Conservation (phyloP, 1,140 invertebrate species). For the Conus ventricosus region DNA sequence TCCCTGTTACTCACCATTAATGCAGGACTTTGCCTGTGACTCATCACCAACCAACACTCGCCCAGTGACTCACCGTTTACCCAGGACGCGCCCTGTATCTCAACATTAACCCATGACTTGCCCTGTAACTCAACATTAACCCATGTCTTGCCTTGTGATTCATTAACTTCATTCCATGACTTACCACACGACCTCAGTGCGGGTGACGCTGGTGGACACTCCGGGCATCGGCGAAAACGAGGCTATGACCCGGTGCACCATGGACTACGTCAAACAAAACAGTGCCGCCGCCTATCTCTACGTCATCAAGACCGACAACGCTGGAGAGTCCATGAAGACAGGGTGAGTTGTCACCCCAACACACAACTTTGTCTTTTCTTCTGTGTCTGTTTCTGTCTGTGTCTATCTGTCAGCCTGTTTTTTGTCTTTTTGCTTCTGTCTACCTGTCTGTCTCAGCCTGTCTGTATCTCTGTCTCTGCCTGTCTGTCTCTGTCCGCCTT, state of each 20-base stretch:
- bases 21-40: too few relatives aligned
- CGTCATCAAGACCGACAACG: conserved; percentile 65
- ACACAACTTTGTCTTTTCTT: not conserved
- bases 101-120: too few relatives aligned
- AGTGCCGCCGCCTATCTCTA: conserved; percentile 65
- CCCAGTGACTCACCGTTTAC: too few relatives aligned
- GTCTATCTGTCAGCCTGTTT: not conserved
- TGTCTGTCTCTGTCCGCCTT: not conserved
- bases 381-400: not conserved
- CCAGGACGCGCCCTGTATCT: too few relatives aligned
- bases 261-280: conserved; percentile 57
- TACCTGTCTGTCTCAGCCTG: not conserved
- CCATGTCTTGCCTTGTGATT: too few relatives aligned
- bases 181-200: conserved; percentile 43
- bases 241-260: conserved; percentile 61
- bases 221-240: conserved; percentile 68
- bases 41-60: too few relatives aligned
- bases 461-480: not conserved
- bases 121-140: too few relatives aligned
- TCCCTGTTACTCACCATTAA: too few relatives aligned
- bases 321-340: conserved; percentile 65
- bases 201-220: conserved; percentile 67
- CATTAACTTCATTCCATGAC: too few relatives aligned
- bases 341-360: conserved; percentile 46
- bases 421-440: not conserved